A percentile compares a stretch with the other conserved stretches of the same genome.
phyloP scores from a whole-genome alignment of 2,797 vertebrate genomes.

The Alfaro cultratus region DNA sequence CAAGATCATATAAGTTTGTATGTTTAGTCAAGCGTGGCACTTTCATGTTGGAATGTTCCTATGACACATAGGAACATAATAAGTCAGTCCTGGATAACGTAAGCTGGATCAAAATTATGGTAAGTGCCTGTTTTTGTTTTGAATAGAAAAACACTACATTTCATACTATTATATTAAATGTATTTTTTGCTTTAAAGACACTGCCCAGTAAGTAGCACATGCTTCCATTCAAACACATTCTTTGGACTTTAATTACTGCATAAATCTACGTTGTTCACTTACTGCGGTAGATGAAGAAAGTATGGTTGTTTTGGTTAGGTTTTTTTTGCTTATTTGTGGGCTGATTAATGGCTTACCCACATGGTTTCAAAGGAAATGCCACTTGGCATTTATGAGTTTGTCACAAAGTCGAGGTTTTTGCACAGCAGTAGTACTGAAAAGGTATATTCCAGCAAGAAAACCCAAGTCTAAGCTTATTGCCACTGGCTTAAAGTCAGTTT shows the following conservation, averaged over 20 bases:
- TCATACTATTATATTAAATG: background rate
- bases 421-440: conserved; percentile 7
- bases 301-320: conserved; percentile 32
- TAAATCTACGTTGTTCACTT: conserved; percentile 49
- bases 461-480: background rate
- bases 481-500: background rate
- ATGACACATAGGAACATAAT: background rate
- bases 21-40: background rate
- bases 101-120: background rate
- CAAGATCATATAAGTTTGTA: background rate
- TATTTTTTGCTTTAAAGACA: background rate
- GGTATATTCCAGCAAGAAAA: background rate
- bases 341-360: conserved; percentile 47
- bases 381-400: conserved; percentile 17
- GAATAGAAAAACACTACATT: background rate
- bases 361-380: conserved; percentile 23
- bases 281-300: conserved; percentile 31
- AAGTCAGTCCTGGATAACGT: background rate
- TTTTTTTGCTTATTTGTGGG: conserved; percentile 34
- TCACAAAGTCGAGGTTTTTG: conserved; percentile 13
- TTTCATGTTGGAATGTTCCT: background rate
- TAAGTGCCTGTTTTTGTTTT: conserved; percentile 1
- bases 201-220: background rate
- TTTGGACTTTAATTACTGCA: conserved; percentile 51
- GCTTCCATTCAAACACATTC: conserved; percentile 33